These are phyloP conservation scores for Caenorhabditis afra DNA, from an alignment of 2,888 invertebrate species.

Conservation along the genomic window DNA sequence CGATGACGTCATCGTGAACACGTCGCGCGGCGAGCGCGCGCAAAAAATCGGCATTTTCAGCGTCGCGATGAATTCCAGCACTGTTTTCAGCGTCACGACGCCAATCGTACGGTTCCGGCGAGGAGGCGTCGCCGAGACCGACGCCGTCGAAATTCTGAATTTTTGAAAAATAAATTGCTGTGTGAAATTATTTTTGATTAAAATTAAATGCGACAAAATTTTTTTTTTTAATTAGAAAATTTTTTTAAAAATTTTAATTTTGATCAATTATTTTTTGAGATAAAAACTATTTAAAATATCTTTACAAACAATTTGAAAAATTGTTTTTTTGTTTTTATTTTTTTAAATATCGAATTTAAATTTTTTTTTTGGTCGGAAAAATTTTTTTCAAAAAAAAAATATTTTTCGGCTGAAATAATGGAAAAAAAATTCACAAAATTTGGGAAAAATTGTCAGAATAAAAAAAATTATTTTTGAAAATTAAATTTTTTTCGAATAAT, in stretches of 20 bases:
- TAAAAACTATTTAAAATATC: conserved; percentile 1
- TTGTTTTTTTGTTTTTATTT: conserved; percentile 1
- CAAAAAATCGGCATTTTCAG: conserved; percentile 49
- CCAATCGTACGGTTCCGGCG: conserved; percentile 47
- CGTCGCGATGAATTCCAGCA: conserved; percentile 45
- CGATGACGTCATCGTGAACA: conserved; percentile 46
- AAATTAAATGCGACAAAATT: no score
- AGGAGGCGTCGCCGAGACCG: conserved; percentile 23
- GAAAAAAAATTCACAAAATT: no score
- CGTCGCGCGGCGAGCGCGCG: conserved; percentile 28
- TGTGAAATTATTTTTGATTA: no score
- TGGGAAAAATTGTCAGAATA: no score
- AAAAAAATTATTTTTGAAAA: no score
- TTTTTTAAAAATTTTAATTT: conserved; percentile 1
- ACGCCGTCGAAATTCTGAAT: conserved; percentile 41
- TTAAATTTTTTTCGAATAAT: no score
- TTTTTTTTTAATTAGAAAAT: background rate
- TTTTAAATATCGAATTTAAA: no score
- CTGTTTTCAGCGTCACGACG: conserved; percentile 49
- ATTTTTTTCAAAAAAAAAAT: no score
- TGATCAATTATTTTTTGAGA: background rate
- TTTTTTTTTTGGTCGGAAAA: no score
- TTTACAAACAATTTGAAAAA: background rate
- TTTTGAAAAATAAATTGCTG: no score
- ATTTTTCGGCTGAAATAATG: no score